Percentiles rank a stretch among this genome's conserved stretches.
These are phyloP conservation scores for Paedocypris sp. DNA, from an alignment of 2,113 vertebrate species.

Conservation along the genomic window DNA sequence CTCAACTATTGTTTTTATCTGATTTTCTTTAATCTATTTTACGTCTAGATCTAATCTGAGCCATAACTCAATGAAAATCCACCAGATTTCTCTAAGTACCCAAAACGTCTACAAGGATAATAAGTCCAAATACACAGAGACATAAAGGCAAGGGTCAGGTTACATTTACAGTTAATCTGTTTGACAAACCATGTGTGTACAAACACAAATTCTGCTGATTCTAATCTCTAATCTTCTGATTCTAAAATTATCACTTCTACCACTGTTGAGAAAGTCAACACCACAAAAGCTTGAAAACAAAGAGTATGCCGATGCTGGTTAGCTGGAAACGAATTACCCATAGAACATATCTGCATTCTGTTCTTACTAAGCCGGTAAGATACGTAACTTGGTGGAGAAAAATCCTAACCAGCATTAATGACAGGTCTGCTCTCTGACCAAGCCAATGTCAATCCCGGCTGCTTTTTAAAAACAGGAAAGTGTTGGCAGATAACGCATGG, in stretches of 20 bases:
- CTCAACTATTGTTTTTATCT: no score
- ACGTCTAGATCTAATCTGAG: conserved; percentile 23
- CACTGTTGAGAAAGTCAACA: neutral
- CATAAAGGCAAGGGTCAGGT: conserved; percentile 22
- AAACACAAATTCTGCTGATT: no score
- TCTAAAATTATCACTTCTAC: neutral
- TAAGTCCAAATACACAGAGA: conserved; percentile 4
- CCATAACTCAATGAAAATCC: conserved; percentile 41
- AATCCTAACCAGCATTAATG: conserved; percentile 2
- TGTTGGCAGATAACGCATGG: conserved; percentile 22
- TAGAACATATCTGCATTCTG: neutral
- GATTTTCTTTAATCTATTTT: conserved; percentile 14
- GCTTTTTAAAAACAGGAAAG: conserved; percentile 33
- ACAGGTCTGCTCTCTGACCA: neutral
- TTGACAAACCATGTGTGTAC: neutral
- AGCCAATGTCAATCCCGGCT: neutral
- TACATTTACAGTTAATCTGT: conserved; percentile 22
- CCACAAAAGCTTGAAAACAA: neutral
- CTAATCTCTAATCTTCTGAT: neutral
- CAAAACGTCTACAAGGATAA: conserved; percentile 41
- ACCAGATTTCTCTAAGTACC: no score
- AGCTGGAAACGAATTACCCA: neutral
- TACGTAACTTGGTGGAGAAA: neutral
- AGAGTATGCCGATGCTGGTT: neutral
- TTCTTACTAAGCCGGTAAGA: neutral